Percentiles rank a stretch among this genome's conserved stretches.
phyloP scores from a whole-genome alignment of 2,113 vertebrate genomes.

The crab-eating macaque (Macaca fascicularis) region DNA sequence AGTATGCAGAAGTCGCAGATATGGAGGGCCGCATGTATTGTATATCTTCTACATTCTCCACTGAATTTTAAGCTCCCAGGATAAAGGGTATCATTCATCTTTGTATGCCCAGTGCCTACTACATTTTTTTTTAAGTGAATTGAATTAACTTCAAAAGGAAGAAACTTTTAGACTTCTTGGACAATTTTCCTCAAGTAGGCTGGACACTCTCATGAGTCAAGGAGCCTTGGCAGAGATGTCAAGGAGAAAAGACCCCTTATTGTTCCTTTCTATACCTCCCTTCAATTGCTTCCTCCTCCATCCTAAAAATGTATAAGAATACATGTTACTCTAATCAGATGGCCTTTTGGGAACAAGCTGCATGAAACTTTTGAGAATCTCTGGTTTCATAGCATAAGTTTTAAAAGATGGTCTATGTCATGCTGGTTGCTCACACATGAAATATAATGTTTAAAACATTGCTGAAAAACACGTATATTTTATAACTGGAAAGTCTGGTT shows the following conservation, averaged over 20 bases:
- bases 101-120: neutral
- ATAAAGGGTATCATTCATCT: neutral
- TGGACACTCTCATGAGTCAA: neutral
- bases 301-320: neutral
- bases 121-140: neutral
- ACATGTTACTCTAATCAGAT: neutral
- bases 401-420: neutral
- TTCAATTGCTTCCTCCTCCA: neutral
- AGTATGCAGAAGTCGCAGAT: neutral
- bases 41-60: neutral
- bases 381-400: neutral
- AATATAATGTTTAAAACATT: neutral
- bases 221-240: neutral
- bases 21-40: neutral
- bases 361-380: neutral
- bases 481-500: neutral
- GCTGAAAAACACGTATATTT: neutral
- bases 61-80: neutral
- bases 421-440: neutral
- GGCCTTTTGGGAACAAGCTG: neutral
- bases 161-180: neutral
- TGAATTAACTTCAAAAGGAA: neutral
- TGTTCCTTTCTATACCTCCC: neutral
- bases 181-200: neutral
- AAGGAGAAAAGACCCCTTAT: no score